Base-by-base conservation (phyloP, 2,113 vertebrate species). In the Scytalopus superciliaris region DNA sequence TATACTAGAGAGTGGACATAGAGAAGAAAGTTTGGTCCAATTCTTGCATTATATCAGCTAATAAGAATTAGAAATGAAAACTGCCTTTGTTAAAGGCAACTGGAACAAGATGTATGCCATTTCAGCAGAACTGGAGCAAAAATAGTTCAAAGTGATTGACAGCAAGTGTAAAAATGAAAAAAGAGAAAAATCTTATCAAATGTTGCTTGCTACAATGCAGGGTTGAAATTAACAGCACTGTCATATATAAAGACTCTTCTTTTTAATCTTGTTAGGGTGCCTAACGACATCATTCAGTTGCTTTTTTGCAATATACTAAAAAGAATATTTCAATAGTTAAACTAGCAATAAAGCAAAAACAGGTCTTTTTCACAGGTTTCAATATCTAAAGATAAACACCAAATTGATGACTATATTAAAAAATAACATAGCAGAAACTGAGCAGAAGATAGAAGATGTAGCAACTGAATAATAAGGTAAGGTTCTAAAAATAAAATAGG, bases 111-210 rank as follows among this genome's bases (percentile, higher is more conserved):
- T 90, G 56, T 70, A 67, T 88, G 83, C 25, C 6, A 2, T 77
- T 95, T 94, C 86, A 90, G 68, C 86, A 96, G 55, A 95, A 93
- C 45, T 52, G 52, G 55, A 84, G 73, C 42, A 94, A 69, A 94
- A 93, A 77, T 52, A 14, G 56, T 62, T 55, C 19, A 13, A 79
- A 62, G 63, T 70, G 83, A 95, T 67, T 93, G 94, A 69, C 76
- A 88, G 76, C 17, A 50, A 80, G 39, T 47, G 30, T 39, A 76
- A 80, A 81, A 93, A 76, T 39, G 45, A 66, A 28, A 92, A 87
- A 30, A 81, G 52, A 84, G 23, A 77, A 90, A 94, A 94, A 86
- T 47, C 13, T 88, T 92, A 80, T 94, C 67, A 80, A 90, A 70
- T 3, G 6, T 69, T 88, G 40, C 67, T 94, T 72, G 59, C 35